A percentile compares a stretch with the other conserved stretches of the same genome.
phyloP scores from a whole-genome alignment of 2,888 invertebrate species.

The Cerceris ruficornis region DNA sequence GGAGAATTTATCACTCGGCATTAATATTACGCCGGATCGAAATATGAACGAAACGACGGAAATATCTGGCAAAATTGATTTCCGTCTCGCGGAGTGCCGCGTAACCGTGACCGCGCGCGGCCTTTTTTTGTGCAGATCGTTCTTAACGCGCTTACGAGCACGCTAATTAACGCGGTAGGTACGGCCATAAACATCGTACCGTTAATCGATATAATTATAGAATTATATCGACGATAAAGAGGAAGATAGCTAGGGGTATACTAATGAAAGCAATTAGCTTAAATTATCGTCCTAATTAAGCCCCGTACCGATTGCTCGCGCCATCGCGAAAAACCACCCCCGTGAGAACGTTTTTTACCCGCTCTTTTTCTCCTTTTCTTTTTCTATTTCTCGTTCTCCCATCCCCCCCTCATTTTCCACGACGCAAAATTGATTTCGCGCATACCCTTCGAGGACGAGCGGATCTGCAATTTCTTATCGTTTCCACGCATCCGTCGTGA shows the following conservation, averaged over 20 bases:
- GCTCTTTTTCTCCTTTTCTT: background rate
- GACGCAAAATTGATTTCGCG: slow-evolving; percentile 50
- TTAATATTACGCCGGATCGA: too few species aligned
- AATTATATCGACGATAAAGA: slow-evolving; percentile 51
- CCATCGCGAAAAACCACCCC: slow-evolving; percentile 30
- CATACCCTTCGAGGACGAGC: slow-evolving; percentile 34
- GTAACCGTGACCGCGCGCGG: background rate
- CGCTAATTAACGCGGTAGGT: slow-evolving; percentile 12
- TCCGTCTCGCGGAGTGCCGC: too few species aligned
- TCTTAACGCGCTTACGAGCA: background rate
- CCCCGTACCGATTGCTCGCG: slow-evolving; percentile 41
- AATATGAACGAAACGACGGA: too few species aligned
- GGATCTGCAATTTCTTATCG: slow-evolving; percentile 44
- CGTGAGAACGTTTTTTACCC: slow-evolving; percentile 9
- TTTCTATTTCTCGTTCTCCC: background rate
- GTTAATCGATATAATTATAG: slow-evolving; percentile 55
- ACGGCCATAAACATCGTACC: slow-evolving; percentile 30
- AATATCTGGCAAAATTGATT: too few species aligned
- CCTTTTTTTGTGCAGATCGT: background rate
- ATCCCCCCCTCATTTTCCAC: background rate
- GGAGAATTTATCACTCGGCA: too few species aligned
- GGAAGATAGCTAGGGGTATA: slow-evolving; percentile 24
- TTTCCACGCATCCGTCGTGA: slow-evolving; percentile 29
- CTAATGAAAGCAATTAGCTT: slow-evolving; percentile 58
- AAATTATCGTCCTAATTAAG: slow-evolving; percentile 59